Evolutionary conservation across 2,113 vertebrate genomes (phyloP), one percentile per base, ranked within the genome.

Genomic region (Lucifuga dentata): DNA sequence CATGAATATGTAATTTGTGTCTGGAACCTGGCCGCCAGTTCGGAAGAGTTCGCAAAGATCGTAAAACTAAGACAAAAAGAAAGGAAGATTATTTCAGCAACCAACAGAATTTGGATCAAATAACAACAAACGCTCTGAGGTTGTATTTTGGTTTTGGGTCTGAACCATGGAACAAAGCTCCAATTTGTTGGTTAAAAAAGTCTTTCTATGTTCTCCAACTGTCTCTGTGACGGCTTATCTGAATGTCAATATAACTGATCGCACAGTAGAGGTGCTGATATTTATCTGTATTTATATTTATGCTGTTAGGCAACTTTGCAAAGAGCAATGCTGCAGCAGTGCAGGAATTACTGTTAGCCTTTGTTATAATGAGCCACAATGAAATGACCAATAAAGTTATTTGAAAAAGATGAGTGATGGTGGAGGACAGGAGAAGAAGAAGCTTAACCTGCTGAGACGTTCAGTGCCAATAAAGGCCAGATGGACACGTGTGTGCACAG

Each of bases 1-100:
- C 97, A 99, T 98, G 89, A 98, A 99, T 89, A 98, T 98, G 91
- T 98, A 98, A 89, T 98, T 98, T 87, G 97, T 99, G 90, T 99
- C 97, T 56, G 97, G 97, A 83, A 97, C 97, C 88, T 98, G 97
- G 36, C 97, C 97, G 39, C 97, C 97, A 59, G 97, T 99, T 88
- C 97, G 90, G 91, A 99, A 99, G 65, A 99, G 95, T 86, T 99
- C 97, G 90, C 96, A 97, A 53, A 98, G 91, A 86, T 98, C 97
- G 68, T 99, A 99, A 91, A 99, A 99, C 97, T 99, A 78, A 40
- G 80, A 87, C 46, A 78, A 9, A 67, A 23, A 83, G 23, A 77
- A n/a, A n/a, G n/a, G 16, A 74, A n/a, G 33, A 11, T 29, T 3
- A 35, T 8, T 35, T 3, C 11, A 35, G 7, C 26, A 29, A 29